Conservation (phyloP, 92 coral and sea anemone species). For the Plumapathes pennacea region DNA sequence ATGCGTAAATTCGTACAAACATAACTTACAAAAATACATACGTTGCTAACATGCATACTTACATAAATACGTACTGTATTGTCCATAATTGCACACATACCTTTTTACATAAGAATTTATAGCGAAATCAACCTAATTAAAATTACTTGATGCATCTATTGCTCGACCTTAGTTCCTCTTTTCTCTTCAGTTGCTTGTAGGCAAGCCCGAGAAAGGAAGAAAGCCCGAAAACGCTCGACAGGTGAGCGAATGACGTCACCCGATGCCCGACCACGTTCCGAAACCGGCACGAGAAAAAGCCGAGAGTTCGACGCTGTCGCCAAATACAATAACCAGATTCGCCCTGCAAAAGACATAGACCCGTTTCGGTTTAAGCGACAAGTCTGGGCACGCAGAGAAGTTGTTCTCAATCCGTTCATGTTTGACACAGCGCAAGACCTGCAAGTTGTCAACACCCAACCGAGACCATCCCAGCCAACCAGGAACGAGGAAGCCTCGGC, state of each 20-base stretch:
- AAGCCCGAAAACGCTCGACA: too few species aligned
- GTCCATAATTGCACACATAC: too few species aligned
- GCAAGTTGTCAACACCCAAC: neutral
- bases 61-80: too few species aligned
- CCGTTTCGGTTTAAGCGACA: conserved; percentile 43
- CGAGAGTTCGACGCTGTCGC: conserved; percentile 54
- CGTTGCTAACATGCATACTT: too few species aligned
- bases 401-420: conserved; percentile 48
- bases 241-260: too few species aligned
- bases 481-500: neutral
- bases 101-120: too few species aligned
- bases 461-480: neutral
- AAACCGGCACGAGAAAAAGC: conserved; percentile 38
- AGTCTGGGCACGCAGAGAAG: conserved; percentile 65
- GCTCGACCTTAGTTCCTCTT: too few species aligned
- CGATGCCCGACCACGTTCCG: too few species aligned
- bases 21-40: too few species aligned
- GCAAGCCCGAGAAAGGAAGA: conserved; percentile 13
- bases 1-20: too few species aligned
- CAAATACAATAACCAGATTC: conserved; percentile 38
- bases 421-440: conserved; percentile 21
- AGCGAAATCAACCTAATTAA: too few species aligned
- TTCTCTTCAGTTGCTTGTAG: conserved; percentile 25
- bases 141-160: too few species aligned
- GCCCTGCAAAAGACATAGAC: conserved; percentile 52